Evolutionary conservation across 1,140 invertebrate species (phyloP).

Genomic region (silkworm (Bombyx mori)): DNA sequence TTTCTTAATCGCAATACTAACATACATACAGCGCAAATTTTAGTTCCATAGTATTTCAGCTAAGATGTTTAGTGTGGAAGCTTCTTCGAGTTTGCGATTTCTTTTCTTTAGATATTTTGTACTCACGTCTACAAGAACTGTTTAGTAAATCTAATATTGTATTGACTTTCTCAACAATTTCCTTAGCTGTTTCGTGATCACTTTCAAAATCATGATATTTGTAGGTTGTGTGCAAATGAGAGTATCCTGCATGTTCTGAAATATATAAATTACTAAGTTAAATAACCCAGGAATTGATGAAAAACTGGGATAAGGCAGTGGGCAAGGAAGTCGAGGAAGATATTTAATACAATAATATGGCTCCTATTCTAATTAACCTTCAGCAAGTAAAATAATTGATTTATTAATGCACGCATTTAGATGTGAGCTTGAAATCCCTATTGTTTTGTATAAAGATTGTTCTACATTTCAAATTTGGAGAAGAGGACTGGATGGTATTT

Average conservation of each 20-base stretch:
- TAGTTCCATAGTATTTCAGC: slow-evolving; percentile 28
- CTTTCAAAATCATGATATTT: slow-evolving; percentile 92
- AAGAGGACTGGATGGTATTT: too few species aligned
- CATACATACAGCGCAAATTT: slow-evolving; percentile 11
- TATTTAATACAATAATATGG: too few species aligned
- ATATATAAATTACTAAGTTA: slow-evolving; percentile 4
- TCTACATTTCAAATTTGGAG: too few species aligned
- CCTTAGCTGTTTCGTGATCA: slow-evolving; percentile 79
- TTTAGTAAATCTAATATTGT: slow-evolving; percentile 87
- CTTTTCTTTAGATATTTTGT: slow-evolving; percentile 61
- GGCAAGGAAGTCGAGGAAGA: too few species aligned
- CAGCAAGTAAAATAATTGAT: too few species aligned
- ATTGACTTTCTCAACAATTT: slow-evolving; percentile 90
- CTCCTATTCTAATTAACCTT: too few species aligned
- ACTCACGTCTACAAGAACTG: slow-evolving; percentile 84
- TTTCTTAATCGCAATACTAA: slow-evolving; percentile 11
- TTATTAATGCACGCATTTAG: too few species aligned
- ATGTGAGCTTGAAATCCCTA: too few species aligned
- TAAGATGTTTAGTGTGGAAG: slow-evolving; percentile 56
- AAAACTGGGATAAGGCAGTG: too few species aligned
- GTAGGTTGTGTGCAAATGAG: slow-evolving; percentile 72
- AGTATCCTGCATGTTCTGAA: slow-evolving; percentile 37
- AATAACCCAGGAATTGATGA: too few species aligned
- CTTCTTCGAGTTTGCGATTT: slow-evolving; percentile 58
- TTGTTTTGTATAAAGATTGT: too few species aligned